Evolutionary conservation across 2,797 vertebrate species (phyloP), one percentile per base, ranked within the genome.

Genomic region (Siniperca scherzeri): DNA sequence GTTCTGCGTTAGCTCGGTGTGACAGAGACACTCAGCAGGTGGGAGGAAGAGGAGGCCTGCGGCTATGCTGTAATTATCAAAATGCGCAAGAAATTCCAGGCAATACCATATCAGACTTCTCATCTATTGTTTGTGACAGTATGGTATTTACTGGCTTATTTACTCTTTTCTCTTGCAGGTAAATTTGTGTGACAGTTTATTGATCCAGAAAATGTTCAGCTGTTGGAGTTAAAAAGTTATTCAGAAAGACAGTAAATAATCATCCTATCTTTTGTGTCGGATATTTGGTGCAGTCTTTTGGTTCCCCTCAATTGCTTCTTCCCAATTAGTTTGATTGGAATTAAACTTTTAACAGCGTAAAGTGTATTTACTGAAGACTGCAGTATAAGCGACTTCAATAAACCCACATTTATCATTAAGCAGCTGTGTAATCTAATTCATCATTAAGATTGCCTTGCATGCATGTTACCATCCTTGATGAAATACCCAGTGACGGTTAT

Each of bases 401-500:
- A 82, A 64, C 44, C 50, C 56, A 19, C 68, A 80, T 89, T 89
- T 53, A 87, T 92, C 74, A 87, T 86, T 25, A 59, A 67, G 71
- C 65, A 70, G 70, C 67, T 66, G 60, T 67, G 33, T 64, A 83
- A 75, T 86, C 71, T 81, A 84, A 87, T 90, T 82, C 71, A 88
- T 90, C 88, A 91, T 77, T 65, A 74, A 79, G 85, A 88, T 82
- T 84, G 86, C 82, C 50, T 62, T 44, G 81, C 65, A 72, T 77
- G 71, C 78, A 74, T 77, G 83, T 90, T 84, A 80, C 70, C 87
- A 73, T 87, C 61, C 61, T 52, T 88, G 86, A 92, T 91, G 76
- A 88, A 91, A 90, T 85, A 87, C 85, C 81, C 64, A 59, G 76
- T 3, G 62, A 86, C 71, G 38, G 74, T 86, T 92, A 85, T 91